These are phyloP conservation scores for Poeciliopsis turrubarensis DNA, from an alignment of 2,113 vertebrate genomes.

Conservation along the genomic window DNA sequence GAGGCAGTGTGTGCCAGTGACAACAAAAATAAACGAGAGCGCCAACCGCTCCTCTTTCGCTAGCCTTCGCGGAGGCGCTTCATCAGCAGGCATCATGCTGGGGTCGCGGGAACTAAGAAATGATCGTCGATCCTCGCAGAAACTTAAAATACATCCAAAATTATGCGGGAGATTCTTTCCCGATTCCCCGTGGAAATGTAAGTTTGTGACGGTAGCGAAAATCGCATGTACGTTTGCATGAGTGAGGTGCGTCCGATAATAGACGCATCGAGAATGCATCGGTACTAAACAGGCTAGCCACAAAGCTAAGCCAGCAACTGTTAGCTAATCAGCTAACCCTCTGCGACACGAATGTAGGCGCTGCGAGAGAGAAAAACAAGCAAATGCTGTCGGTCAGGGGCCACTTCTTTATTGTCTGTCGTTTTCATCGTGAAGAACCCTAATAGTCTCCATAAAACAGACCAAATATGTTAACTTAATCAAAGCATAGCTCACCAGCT, in stretches of 20 bases:
- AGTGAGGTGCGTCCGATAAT: conserved; percentile 55
- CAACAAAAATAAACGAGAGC: conserved; percentile 44
- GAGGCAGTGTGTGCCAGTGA: conserved; percentile 10
- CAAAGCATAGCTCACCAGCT: conserved; percentile 80
- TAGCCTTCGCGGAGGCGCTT: conserved; percentile 31
- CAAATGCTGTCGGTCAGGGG: conserved; percentile 7
- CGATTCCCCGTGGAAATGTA: accelerated
- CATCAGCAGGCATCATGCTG: conserved; percentile 26
- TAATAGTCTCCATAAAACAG: conserved; percentile 11
- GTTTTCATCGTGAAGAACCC: background rate
- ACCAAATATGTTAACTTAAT: conserved; percentile 50
- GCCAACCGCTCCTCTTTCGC: conserved; percentile 38
- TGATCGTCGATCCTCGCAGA: background rate
- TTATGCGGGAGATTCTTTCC: background rate
- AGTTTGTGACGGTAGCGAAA: background rate
- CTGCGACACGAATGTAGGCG: conserved; percentile 68
- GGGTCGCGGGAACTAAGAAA: background rate
- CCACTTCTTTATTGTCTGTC: background rate
- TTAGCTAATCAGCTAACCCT: conserved; percentile 68
- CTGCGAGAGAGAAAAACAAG: conserved; percentile 9
- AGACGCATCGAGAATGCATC: conserved; percentile 26
- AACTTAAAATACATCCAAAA: background rate
- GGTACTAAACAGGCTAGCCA: conserved; percentile 50
- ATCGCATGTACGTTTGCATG: background rate
- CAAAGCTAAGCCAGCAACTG: conserved; percentile 54